Evolutionary conservation across 2,797 vertebrate species (phyloP).

Genomic region (Geotrypetes seraphini): DNA sequence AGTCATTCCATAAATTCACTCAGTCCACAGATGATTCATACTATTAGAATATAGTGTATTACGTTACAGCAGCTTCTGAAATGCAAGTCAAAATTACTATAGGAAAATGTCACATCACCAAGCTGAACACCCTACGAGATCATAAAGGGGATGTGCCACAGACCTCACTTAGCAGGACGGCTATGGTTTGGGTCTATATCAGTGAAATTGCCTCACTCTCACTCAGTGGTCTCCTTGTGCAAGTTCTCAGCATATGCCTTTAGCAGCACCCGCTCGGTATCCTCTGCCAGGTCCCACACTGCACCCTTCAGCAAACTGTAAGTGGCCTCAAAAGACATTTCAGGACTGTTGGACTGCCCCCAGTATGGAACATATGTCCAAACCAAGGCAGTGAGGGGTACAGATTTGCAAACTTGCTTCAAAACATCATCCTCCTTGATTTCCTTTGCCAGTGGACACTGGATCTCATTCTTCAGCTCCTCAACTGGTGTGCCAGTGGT

Average conservation of each 20-base stretch:
- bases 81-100: too few relatives aligned
- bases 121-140: too few relatives aligned
- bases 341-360: not conserved
- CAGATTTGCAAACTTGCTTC: not conserved
- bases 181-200: too few relatives aligned
- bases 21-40: too few relatives aligned
- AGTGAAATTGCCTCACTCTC: too few relatives aligned
- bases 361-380: conserved; percentile 10
- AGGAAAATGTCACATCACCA: too few relatives aligned
- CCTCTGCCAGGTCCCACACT: conserved; percentile 5
- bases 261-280: conserved; percentile 8
- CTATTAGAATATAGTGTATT: too few relatives aligned
- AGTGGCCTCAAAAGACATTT: conserved; percentile 2
- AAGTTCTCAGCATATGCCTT: not conserved
- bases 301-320: conserved; percentile 4
- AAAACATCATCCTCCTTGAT: not conserved
- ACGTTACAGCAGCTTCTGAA: too few relatives aligned
- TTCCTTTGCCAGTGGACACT: not conserved
- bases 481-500: not conserved
- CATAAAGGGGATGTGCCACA: too few relatives aligned
- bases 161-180: too few relatives aligned
- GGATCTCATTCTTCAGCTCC: not conserved
- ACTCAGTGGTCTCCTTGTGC: too few relatives aligned
- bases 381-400: not conserved
- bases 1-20: too few relatives aligned